phyloP scores from a whole-genome alignment of 2,888 invertebrate genomes.

The Drosophila kokeensis region DNA sequence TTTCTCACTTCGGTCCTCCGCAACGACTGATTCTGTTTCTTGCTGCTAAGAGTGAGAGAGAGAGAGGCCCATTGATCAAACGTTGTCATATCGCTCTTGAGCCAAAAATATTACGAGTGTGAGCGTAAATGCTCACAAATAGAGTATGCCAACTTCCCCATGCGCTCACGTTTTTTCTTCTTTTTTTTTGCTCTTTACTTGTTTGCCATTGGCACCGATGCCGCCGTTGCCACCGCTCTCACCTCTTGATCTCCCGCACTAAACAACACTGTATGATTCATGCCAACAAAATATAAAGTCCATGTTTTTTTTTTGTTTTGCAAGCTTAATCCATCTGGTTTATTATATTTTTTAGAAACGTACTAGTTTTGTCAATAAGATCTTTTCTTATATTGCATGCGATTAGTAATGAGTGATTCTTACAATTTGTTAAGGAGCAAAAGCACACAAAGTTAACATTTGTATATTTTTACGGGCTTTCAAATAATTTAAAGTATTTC shows the following conservation, averaged over 20 bases:
- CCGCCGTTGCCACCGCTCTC: conserved; percentile 41
- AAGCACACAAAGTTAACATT: conserved; percentile 4
- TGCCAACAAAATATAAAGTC: conserved; percentile 69
- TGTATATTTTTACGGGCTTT: neutral
- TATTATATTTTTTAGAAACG: conserved; percentile 33
- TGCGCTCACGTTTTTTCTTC: conserved; percentile 9
- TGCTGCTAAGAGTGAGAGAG: neutral
- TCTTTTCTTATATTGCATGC: conserved; percentile 19
- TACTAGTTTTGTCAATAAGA: conserved; percentile 38
- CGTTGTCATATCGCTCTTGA: neutral
- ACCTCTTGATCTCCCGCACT: neutral
- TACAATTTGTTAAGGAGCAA: conserved; percentile 15
- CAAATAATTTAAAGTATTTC: conserved; percentile 7
- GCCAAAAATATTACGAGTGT: neutral
- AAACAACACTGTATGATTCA: conserved; percentile 52
- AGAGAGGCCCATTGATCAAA: neutral
- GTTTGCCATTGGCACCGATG: conserved; percentile 47
- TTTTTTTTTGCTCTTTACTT: conserved; percentile 59
- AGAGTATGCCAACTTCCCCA: conserved; percentile 55
- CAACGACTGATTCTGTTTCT: neutral
- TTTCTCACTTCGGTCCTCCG: neutral
- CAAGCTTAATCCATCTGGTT: conserved; percentile 45
- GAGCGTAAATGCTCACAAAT: neutral
- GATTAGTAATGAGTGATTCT: conserved; percentile 20
- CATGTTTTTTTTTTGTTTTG: conserved; percentile 46